These are phyloP conservation scores for Liolophura sinensis DNA, from an alignment of 1,140 invertebrate species.

Conservation along the genomic window DNA sequence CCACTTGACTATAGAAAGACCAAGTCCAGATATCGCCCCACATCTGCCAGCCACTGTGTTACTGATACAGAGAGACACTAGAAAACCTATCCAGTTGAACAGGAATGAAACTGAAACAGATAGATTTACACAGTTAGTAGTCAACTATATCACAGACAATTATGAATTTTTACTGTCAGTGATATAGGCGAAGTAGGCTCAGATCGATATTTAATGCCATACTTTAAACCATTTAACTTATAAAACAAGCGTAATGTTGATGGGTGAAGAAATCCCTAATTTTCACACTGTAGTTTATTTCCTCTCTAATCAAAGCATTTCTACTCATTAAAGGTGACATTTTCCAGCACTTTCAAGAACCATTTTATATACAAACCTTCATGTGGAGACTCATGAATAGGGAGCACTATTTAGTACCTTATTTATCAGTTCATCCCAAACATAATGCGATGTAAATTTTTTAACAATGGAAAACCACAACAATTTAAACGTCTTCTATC, in stretches of 20 bases:
- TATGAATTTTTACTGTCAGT: background rate
- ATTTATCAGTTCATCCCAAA: too few species aligned
- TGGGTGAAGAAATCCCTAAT: too few species aligned
- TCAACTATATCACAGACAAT: conserved; percentile 7
- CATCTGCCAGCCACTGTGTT: conserved; percentile 91
- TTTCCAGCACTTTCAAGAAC: too few species aligned
- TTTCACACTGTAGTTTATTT: background rate
- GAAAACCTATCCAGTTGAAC: conserved; percentile 95
- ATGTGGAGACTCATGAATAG: too few species aligned
- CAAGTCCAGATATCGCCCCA: conserved; percentile 89
- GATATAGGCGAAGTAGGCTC: background rate
- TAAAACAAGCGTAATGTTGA: too few species aligned
- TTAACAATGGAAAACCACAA: too few species aligned
- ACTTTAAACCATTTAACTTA: background rate
- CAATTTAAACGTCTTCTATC: too few species aligned
- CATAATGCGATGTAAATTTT: too few species aligned
- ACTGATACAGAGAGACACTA: conserved; percentile 89
- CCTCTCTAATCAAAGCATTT: too few species aligned
- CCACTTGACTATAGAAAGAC: conserved; percentile 91
- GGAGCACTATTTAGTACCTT: too few species aligned
- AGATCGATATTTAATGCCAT: background rate
- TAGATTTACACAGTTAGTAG: conserved; percentile 2
- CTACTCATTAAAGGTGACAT: too few species aligned
- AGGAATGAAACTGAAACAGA: conserved; percentile 75
- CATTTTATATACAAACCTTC: too few species aligned